A percentile compares a stretch with the other conserved stretches of the same genome.
Conservation (phyloP, 1,140 invertebrate genomes). For the Muscidifurax raptorellus region DNA sequence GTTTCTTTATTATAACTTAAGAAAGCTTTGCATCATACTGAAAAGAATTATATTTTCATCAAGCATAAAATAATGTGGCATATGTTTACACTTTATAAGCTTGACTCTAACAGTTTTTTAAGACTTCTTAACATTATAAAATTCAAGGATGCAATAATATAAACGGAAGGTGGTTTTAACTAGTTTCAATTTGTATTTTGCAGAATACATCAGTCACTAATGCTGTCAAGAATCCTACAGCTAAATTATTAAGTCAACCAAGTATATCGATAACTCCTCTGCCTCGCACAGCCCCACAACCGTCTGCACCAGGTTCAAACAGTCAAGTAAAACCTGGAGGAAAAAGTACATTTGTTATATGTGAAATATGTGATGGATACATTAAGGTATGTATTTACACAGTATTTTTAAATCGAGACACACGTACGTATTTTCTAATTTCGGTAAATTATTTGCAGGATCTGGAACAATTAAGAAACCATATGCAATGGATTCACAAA, state of each 20-base stretch:
- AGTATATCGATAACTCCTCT: slow-evolving; percentile 94
- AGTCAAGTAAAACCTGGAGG: slow-evolving; percentile 74
- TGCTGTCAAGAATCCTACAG: slow-evolving; percentile 71
- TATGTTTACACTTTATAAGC: slow-evolving; percentile 32
- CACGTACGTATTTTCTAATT: slow-evolving; percentile 14
- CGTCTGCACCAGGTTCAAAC: slow-evolving; percentile 71
- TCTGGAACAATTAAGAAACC: slow-evolving; percentile 92
- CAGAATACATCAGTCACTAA: slow-evolving; percentile 75
- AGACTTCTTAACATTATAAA: slow-evolving; percentile 33
- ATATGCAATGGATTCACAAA: slow-evolving; percentile 98
- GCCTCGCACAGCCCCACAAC: slow-evolving; percentile 79
- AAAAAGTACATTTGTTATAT: slow-evolving; percentile 92
- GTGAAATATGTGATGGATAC: slow-evolving; percentile 96
- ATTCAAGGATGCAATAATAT: not conserved
- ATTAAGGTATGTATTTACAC: slow-evolving; percentile 81
- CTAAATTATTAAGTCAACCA: slow-evolving; percentile 82
- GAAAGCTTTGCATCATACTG: slow-evolving; percentile 37
- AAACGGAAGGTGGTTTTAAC: not conserved
- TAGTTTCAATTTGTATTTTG: slow-evolving; percentile 59
- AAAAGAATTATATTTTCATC: slow-evolving; percentile 22
- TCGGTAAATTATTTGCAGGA: slow-evolving; percentile 76
- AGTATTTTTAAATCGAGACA: not conserved
- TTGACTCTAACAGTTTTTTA: slow-evolving; percentile 39
- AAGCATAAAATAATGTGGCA: slow-evolving; percentile 28
- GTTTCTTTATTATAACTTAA: slow-evolving; percentile 22